These are phyloP conservation scores for Pseudomyrmex concolor DNA, from an alignment of 1,140 invertebrate genomes.

Conservation along the genomic window DNA sequence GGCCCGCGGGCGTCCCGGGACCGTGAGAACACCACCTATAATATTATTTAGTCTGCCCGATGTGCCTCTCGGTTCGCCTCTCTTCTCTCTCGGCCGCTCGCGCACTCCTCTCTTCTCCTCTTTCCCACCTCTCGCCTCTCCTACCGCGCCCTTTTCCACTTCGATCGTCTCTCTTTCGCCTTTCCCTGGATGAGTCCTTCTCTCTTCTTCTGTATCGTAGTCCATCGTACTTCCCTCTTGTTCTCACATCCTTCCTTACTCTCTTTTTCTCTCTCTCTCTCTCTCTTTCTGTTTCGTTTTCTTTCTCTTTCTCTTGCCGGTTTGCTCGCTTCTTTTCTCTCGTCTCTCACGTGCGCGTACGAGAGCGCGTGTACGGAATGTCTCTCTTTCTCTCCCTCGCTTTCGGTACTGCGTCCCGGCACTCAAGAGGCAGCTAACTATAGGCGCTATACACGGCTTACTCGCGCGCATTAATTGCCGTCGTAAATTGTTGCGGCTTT, in stretches of 20 bases:
- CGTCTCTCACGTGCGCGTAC: conserved; percentile 19
- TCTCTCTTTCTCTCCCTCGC: conserved; percentile 56
- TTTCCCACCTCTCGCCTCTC: conserved; percentile 28
- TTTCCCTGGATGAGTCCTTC: conserved; percentile 32
- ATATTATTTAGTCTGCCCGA: conserved; percentile 85
- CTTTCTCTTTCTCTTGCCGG: conserved; percentile 22
- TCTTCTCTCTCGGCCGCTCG: conserved; percentile 55
- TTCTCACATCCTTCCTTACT: conserved; percentile 12
- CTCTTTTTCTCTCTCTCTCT: conserved; percentile 19
- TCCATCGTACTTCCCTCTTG: conserved; percentile 30
- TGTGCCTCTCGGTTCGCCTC: conserved; percentile 69
- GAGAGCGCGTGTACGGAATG: conserved; percentile 52
- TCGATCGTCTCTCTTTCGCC: conserved; percentile 43
- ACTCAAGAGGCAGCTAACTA: conserved; percentile 75
- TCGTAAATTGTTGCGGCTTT: conserved; percentile 85
- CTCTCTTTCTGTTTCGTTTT: conserved; percentile 22
- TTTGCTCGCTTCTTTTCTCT: conserved; percentile 36
- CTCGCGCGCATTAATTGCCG: conserved; percentile 85
- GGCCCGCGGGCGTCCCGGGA: conserved; percentile 85
- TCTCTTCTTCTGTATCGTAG: conserved; percentile 50
- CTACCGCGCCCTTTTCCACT: conserved; percentile 54
- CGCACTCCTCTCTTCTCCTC: conserved; percentile 28
- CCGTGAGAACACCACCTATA: conserved; percentile 86
- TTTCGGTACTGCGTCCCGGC: conserved; percentile 41
- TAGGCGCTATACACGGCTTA: conserved; percentile 82